Base-by-base conservation (phyloP, 2,797 vertebrate genomes). In the Streptopelia turtur region DNA sequence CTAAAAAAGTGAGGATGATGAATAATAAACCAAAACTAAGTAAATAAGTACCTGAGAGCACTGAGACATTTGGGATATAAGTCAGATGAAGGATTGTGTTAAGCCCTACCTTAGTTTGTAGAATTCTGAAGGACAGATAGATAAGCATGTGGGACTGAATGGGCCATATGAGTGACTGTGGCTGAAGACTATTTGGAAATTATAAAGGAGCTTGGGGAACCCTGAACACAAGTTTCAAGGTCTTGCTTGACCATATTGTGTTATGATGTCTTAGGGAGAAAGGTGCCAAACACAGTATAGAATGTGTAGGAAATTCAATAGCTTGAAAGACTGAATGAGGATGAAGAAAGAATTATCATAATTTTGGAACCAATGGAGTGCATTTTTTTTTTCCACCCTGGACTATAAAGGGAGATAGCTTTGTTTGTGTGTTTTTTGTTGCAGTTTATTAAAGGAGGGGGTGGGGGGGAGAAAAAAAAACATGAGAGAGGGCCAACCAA, bases 111-210 rank as follows among this genome's bases (percentile, higher is more conserved):
- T 77, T 45, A 57, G 12, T 72, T 24, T 77, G 23, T 6, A 55
- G 35, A 37, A 11, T 35, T 15, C 6, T 74, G 33, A 83, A 70
- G 41, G 47, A 87, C 41, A 61, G 52, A 69, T 77, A 64, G 8
- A 45, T 45, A 63, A 63, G 14, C 10, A 47, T 6, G 5, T 55
- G 11, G 53, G 59, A 81, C n/a, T 22, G 59, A 52, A 66, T 61
- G 30, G 18, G 25, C 2, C n/a, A 28, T 0, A 0, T 22, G 27
- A 59, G 39, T 60, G 50, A 33, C 9, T n/a, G 16, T 35, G 45
- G 28, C 15, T 45, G 31, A 79, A 59, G 20, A 24, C 10, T 18
- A 2, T 47, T 55, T 56, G 52, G 14, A 85, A 81, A 39, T 16
- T 2, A 47, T 35, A 56, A 52, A 69, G 14, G 16, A 64, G 12